Base-by-base conservation (phyloP, 2,113 vertebrate species). In the Sinosuthora webbiana region DNA sequence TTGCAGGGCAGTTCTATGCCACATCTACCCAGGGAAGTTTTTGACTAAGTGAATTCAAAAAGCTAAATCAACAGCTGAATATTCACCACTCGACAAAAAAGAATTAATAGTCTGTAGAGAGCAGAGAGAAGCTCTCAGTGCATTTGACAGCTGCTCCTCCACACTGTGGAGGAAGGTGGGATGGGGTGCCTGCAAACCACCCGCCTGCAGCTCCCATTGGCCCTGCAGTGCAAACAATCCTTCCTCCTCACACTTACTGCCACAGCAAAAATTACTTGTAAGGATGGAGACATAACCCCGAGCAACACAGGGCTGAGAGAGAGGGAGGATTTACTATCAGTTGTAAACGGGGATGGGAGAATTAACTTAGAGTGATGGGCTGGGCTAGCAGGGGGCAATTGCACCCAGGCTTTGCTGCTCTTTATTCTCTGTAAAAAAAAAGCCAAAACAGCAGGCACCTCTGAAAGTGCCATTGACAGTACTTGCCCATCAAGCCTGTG, bases 351-450 rank as follows among this genome's bases (percentile, higher is more conserved):
- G 55, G 63, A 53, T 39, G 27, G 52, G 21, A 83, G 31, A 86
- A 45, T 18, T 3, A n/a, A 17, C 44, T 53, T 45, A n/a, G 69
- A 52, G 31, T 0, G 0, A 68, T 2, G 47, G 64, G 47, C n/a
- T 78, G 69, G 21, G 56, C 35, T 87, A 24, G 41, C 11, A 67
- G 23, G 13, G 19, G 19, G 53, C 4, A 89, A 39, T 2, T 39
- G 18, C 69, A 35, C 9, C 33, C 2, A 0, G 10, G 5, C 47
- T 81, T 70, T 31, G 33, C 33, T 88, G 28, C 19, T 56, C n/a
- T 70, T 78, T 53, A 28, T 33, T 35, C 13, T 45, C 16, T 33
- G 12, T 15, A 11, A 71, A 56, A 53, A 50, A 35, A 71, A 17
- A 3, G 5, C 31, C 33, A 8, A 18, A 35, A 13, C 27, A 0